Percentiles rank a stretch among this genome's conserved stretches.
Conservation (phyloP, 1,140 invertebrate genomes). For the Semibalanus balanoides region DNA sequence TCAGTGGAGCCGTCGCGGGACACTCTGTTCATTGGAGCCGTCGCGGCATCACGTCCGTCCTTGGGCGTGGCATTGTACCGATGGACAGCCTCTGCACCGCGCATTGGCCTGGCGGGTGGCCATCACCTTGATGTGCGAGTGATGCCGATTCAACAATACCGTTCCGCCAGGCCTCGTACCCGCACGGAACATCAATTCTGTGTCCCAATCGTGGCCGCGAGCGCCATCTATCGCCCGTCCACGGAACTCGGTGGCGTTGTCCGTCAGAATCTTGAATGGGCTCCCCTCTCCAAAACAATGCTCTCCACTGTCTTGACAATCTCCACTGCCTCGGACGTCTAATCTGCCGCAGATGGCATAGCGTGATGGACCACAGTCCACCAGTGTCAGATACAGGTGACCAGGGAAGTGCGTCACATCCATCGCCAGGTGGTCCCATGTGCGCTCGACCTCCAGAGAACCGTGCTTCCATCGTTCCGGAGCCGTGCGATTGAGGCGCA, state of each 20-base stretch:
- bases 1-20: no score
- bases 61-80: no score
- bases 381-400: constrained; percentile 1
- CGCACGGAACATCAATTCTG: no score
- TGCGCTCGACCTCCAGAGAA: not conserved
- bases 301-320: not conserved
- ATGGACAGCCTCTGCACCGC: no score
- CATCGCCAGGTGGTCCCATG: not conserved
- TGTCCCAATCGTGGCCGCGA: not conserved
- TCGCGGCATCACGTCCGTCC: no score
- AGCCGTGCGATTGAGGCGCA: not conserved
- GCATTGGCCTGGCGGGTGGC: no score
- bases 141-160: no score
- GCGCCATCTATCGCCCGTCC: no score
- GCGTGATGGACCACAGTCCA: constrained; percentile 9
- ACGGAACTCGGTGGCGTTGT: not conserved
- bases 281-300: constrained; percentile 8
- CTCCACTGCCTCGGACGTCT: not conserved
- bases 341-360: constrained; percentile 8
- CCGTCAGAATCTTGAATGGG: constrained; percentile 5
- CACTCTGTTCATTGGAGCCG: no score
- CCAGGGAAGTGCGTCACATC: not conserved
- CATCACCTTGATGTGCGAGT: no score
- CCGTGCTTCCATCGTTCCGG: not conserved
- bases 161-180: no score